Conservation (phyloP, 2,888 invertebrate species). For the Cylloceria caligata region DNA sequence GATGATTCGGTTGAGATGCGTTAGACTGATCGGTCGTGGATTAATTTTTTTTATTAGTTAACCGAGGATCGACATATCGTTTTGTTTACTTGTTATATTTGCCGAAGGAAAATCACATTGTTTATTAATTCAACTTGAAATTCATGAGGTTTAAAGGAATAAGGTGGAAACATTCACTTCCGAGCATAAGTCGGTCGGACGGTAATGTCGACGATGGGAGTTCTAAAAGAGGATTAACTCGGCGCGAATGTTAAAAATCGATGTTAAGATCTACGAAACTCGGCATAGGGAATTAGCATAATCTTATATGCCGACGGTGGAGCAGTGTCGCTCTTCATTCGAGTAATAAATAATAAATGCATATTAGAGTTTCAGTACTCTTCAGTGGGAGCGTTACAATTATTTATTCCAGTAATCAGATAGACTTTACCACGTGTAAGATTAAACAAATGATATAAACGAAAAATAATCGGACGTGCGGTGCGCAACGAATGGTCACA, state of each 20-base stretch:
- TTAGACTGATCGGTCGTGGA: conserved; percentile 1
- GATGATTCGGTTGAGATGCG: neutral
- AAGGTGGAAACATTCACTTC: neutral
- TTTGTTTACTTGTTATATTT: neutral
- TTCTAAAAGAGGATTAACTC: conserved; percentile 1
- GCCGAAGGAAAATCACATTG: neutral
- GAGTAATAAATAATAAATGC: neutral
- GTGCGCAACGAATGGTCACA: neutral
- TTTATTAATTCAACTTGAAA: neutral
- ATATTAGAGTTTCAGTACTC: no score
- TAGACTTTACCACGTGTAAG: neutral
- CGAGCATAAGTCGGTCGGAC: neutral
- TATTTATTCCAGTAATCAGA: neutral
- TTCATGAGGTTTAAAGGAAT: neutral
- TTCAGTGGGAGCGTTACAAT: neutral
- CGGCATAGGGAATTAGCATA: neutral
- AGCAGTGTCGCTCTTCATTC: neutral
- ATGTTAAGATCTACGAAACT: neutral
- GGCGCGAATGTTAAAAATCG: neutral
- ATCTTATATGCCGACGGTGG: neutral
- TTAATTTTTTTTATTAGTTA: neutral
- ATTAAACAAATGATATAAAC: neutral
- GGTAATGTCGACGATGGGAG: neutral
- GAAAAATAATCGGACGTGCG: neutral
- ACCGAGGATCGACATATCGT: neutral